Base-by-base conservation (phyloP, 2,797 vertebrate genomes). In the Melanotaenia maccullochi region DNA sequence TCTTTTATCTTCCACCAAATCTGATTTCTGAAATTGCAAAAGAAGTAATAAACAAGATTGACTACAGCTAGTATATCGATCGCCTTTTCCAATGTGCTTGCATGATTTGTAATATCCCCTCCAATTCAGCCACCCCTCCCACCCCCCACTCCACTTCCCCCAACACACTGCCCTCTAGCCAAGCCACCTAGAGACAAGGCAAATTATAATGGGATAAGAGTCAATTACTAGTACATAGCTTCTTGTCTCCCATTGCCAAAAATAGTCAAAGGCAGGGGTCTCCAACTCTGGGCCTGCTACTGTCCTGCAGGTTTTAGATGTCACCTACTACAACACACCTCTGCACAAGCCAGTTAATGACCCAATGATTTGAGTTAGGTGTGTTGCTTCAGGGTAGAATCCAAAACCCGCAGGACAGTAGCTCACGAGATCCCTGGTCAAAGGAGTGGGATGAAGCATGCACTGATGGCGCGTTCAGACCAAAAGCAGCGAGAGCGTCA, bases 41-140 rank as follows among this genome's bases (percentile, higher is more conserved):
- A 82, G 76, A 69, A 83, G 89, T 89, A 84, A 90, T 94, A 93
- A 92, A 93, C 81, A 86, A 89, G 88, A 93, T 87, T 89, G 87
- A 93, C 87, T 86, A 72, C 73, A 77, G 62, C 79, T 74, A 83
- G 49, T 59, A 35, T 89, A 93, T 92, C 88, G 93, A 94, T 93
- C 70, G 69, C 67, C 32, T 54, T 30, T 75, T 81, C 76, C 77
- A 71, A 74, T 84, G 79, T 84, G 84, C 81, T 87, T 63, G 52
- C 25, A 71, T 91, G 89, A 93, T 92, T 92, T 91, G 87, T 85
- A 91, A 88, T 80, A 79, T 74, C 49, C 62, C 74, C 63, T 60
- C 44, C 20, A n/a, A 38, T 36, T 52, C 44, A 66, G 59, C 47
- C 25, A 20, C 1, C 28, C 24, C 22, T 64, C 60, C 65, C 49